A percentile compares a stretch with the other conserved stretches of the same genome.
Evolutionary conservation across 2,888 invertebrate genomes (phyloP).

Genomic region (Actias luna): DNA sequence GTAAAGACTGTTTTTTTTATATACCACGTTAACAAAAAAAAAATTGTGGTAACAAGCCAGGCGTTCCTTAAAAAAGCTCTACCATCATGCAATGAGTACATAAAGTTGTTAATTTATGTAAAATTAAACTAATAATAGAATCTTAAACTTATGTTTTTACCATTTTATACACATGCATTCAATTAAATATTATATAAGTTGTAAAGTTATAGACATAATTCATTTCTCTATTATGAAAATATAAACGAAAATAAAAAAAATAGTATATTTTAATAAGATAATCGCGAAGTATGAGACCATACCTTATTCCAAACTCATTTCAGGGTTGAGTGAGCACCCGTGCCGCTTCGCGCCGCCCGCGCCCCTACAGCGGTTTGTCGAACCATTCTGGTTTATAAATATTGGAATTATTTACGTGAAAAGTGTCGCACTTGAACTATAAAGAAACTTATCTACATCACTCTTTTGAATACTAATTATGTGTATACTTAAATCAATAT

Average conservation of each 20-base stretch:
- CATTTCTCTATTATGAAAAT: too few species aligned
- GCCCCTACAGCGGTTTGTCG: slow-evolving; percentile 58
- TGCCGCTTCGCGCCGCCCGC: slow-evolving; percentile 42
- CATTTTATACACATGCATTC: too few species aligned
- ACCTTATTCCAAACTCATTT: slow-evolving; percentile 68
- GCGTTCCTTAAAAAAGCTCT: too few species aligned
- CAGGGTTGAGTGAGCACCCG: slow-evolving; percentile 76
- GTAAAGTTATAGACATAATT: too few species aligned
- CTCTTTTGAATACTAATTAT: neutral
- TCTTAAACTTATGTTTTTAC: too few species aligned
- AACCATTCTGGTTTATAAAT: slow-evolving; percentile 46
- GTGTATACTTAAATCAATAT: neutral
- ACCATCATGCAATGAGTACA: too few species aligned
- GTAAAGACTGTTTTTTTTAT: too few species aligned
- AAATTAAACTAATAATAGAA: too few species aligned
- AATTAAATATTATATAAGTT: too few species aligned
- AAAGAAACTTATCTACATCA: neutral
- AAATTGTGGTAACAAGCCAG: too few species aligned
- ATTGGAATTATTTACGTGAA: slow-evolving; percentile 38
- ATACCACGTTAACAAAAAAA: too few species aligned
- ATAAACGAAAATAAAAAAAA: neutral
- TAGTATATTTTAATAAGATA: neutral
- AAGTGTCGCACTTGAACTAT: slow-evolving; percentile 26
- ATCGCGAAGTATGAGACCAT: slow-evolving; percentile 40
- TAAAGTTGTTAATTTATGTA: too few species aligned